Evolutionary conservation across 1,140 invertebrate species (phyloP), one percentile per base, ranked within the genome.

Genomic region (Kradibia gibbosae): DNA sequence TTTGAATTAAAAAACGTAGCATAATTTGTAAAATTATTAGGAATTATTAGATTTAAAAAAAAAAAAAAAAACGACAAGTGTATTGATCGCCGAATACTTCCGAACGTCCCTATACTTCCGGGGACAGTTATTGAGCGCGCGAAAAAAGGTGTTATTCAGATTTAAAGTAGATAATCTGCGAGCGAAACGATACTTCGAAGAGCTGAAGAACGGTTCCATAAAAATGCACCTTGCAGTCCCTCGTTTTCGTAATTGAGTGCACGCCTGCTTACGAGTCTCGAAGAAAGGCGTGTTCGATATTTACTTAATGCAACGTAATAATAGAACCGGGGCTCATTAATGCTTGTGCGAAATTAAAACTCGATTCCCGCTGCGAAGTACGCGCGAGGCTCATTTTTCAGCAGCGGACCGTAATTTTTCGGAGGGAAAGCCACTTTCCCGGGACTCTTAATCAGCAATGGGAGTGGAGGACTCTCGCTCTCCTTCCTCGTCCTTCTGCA

Each of bases 361-460:
- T 39, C 34, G 55, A 55, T 55, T n/a, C 7, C 48, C 65, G 42
- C 28, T 1, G 45, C 4, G 31, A 78, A 45, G 42, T 31, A 31
- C 75, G 75, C 60, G 60, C 22, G 76, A 78, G 28, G 62, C n/a
- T 78, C 60, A 78, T 78, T 78, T 78, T 70, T 78, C 62, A 78
- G 42, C 1, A n/a, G n/a, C n/a, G 2, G 55, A 25, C 73, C 15
- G 3, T 45, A 8, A 15, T 22, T 15, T 22, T 13, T 3, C 31
- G 15, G 34, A 67, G 34, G 65, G 31, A 22, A 15, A 28, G 34
- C 22, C 65, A n/a, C 39, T 11, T 20, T 22, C 36, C 55, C 31
- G 15, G 67, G 85, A 82, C 81, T 85, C 83, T 83, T 84, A 85
- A 85, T 85, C 84, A 85, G 84, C 81, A 36, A 75, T 34, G 70